phyloP scores from a whole-genome alignment of 2,113 vertebrate genomes.

The Gobio gobio region DNA sequence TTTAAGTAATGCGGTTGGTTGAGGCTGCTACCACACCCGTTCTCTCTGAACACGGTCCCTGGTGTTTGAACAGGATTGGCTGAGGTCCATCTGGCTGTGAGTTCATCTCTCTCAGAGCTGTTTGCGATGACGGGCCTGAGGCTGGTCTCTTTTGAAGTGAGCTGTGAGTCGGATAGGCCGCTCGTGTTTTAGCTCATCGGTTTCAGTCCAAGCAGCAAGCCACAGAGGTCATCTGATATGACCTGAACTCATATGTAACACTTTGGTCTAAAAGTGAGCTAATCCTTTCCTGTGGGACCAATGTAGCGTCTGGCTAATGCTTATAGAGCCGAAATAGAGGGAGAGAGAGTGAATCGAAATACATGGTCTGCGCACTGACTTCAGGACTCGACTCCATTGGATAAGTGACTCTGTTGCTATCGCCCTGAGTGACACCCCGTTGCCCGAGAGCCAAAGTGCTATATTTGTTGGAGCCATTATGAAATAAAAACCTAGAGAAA shows the following conservation, averaged over 20 bases:
- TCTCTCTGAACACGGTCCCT: conserved; percentile 23
- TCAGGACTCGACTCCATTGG: conserved; percentile 69
- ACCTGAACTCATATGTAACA: conserved; percentile 80
- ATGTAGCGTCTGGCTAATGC: conserved; percentile 78
- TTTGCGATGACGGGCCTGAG: conserved; percentile 28
- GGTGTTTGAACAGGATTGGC: conserved; percentile 44
- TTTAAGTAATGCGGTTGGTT: conserved; percentile 39
- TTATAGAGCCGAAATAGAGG: conserved; percentile 76
- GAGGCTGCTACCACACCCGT: conserved; percentile 45
- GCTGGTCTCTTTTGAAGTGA: conserved; percentile 6
- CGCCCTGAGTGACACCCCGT: conserved; percentile 78
- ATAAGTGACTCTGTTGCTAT: conserved; percentile 75
- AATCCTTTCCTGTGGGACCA: conserved; percentile 75
- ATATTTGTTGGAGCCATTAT: conserved; percentile 83
- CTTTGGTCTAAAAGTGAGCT: conserved; percentile 78
- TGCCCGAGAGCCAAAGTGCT: conserved; percentile 75
- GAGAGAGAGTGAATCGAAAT: conserved; percentile 70
- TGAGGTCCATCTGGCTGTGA: conserved; percentile 32
- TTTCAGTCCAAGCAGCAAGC: conserved; percentile 67
- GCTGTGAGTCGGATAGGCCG: background rate
- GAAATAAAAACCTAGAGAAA: conserved; percentile 76
- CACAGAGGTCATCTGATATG: conserved; percentile 76
- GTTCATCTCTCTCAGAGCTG: conserved; percentile 24
- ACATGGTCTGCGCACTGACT: conserved; percentile 56
- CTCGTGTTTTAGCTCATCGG: background rate